Conservation (phyloP, 2,113 vertebrate genomes). For the Carassius auratus region DNA sequence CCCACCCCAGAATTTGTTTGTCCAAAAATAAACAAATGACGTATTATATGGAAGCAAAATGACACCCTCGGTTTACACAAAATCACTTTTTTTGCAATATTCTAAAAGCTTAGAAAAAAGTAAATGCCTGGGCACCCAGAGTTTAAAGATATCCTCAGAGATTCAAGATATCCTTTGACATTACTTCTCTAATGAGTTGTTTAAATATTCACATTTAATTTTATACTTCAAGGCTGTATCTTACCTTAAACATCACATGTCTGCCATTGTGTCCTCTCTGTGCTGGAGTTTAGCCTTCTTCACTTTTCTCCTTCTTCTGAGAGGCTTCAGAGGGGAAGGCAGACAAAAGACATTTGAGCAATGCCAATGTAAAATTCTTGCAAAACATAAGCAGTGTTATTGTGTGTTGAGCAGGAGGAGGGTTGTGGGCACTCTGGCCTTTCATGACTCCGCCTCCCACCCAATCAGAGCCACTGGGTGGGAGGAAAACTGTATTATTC, state of each 20-base stretch:
- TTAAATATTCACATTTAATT: background rate
- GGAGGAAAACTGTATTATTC: constrained; percentile 12
- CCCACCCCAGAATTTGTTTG: background rate
- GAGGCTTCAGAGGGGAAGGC: constrained; percentile 59
- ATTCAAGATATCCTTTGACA: background rate
- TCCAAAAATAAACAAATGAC: background rate
- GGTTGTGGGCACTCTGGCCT: constrained; percentile 59
- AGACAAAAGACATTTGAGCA: constrained; percentile 63
- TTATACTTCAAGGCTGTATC: background rate
- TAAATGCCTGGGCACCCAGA: background rate
- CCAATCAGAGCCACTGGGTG: constrained; percentile 61
- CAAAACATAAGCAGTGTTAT: constrained; percentile 73
- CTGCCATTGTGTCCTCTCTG: constrained; percentile 30
- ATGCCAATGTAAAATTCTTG: constrained; percentile 67
- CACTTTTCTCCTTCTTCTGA: constrained; percentile 44
- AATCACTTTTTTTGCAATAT: background rate
- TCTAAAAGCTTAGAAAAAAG: background rate
- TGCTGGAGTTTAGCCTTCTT: constrained; percentile 22
- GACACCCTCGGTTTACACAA: background rate
- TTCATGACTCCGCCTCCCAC: constrained; percentile 36
- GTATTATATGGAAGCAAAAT: background rate
- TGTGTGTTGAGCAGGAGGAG: constrained; percentile 64
- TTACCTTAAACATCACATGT: constrained; percentile 39
- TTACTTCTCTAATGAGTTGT: background rate
- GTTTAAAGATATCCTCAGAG: background rate